Conservation (phyloP, 2,888 invertebrate species). For the Pseudeuparius sepicola region DNA sequence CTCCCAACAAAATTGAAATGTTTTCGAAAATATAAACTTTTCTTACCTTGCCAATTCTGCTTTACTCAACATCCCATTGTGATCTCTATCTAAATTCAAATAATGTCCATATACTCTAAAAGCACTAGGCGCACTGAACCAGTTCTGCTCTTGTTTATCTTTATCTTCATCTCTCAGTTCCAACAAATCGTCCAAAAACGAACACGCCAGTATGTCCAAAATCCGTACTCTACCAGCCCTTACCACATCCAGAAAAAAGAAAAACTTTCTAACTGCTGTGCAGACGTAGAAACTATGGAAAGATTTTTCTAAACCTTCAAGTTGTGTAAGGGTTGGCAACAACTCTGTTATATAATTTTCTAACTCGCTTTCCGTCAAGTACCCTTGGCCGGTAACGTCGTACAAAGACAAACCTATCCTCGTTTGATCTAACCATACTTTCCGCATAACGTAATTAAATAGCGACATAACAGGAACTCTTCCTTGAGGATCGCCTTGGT, state of each 20-base stretch:
- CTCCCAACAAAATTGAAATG: no score
- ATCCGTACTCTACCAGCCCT: constrained; percentile 83
- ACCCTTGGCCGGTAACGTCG: constrained; percentile 76
- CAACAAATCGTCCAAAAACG: constrained; percentile 83
- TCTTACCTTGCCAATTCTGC: constrained; percentile 79
- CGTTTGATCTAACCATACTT: constrained; percentile 92
- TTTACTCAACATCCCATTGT: constrained; percentile 92
- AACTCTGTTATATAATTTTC: constrained; percentile 92
- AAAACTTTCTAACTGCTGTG: constrained; percentile 90
- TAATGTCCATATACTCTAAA: constrained; percentile 89
- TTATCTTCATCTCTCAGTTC: constrained; percentile 45
- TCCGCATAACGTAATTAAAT: constrained; percentile 91
- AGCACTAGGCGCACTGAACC: constrained; percentile 86
- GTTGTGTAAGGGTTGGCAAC: constrained; percentile 82
- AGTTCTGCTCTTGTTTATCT: constrained; percentile 78
- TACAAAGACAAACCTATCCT: constrained; percentile 87
- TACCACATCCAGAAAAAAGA: constrained; percentile 89
- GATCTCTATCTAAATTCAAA: constrained; percentile 84
- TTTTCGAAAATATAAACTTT: no score
- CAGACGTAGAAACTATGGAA: constrained; percentile 95
- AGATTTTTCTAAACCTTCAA: constrained; percentile 83
- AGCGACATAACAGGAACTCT: constrained; percentile 80
- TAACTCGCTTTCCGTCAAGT: constrained; percentile 59
- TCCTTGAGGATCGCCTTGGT: constrained; percentile 77
- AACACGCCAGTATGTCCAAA: constrained; percentile 82